These are phyloP conservation scores for Apostichopus parvimensis DNA, from an alignment of 35 echinoderm and acorn worm genomes.

Conservation along the genomic window DNA sequence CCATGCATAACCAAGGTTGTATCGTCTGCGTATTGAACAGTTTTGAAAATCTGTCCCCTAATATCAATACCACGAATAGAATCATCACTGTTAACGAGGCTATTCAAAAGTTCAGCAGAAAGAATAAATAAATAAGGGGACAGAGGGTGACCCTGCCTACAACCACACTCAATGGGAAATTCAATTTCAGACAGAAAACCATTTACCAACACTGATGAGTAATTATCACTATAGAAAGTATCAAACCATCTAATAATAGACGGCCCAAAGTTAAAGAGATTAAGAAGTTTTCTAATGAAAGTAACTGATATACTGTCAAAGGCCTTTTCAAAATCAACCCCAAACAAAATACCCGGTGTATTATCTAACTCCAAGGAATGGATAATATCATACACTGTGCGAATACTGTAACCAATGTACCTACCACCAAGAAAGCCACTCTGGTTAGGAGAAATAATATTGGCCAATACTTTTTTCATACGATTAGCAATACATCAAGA, in stretches of 20 bases:
- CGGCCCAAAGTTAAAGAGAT: conserved; percentile 12
- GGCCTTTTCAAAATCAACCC: background rate
- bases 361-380: background rate
- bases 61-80: background rate
- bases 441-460: background rate
- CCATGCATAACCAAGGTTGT: conserved; percentile 2
- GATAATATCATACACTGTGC: conserved; percentile 13
- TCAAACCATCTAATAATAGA: conserved; percentile 16
- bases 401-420: conserved; percentile 9
- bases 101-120: background rate
- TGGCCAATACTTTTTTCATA: background rate
- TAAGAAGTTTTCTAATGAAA: background rate
- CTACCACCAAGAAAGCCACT: background rate
- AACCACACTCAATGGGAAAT: background rate
- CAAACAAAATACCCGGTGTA: background rate
- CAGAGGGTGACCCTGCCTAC: conserved; percentile 6
- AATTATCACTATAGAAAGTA: background rate
- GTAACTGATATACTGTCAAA: conserved; percentile 13
- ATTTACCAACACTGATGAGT: background rate
- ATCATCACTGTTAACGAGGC: background rate
- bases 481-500: conserved; percentile 15
- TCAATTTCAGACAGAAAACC: background rate
- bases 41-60: background rate
- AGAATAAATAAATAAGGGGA: conserved; percentile 23
- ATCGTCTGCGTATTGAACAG: conserved; percentile 17